Percentiles rank a stretch among this genome's conserved stretches.
Evolutionary conservation across 2,888 invertebrate genomes (phyloP).

Genomic region (Pammene aurita): DNA sequence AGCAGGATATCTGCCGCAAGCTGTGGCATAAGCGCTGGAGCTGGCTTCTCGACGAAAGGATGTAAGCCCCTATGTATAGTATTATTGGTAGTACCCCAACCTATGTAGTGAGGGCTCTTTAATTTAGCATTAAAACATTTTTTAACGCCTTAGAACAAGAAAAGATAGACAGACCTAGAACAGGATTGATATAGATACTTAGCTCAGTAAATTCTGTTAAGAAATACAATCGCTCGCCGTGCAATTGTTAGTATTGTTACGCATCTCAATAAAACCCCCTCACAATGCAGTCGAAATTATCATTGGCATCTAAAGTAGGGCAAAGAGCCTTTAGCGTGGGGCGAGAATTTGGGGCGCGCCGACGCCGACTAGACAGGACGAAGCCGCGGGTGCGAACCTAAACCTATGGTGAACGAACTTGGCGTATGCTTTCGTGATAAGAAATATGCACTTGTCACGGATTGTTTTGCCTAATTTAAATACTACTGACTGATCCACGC

Average conservation of each 20-base stretch:
- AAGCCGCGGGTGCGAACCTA: neutral
- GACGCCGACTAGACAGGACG: slow-evolving; percentile 2
- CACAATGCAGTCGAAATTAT: slow-evolving; percentile 27
- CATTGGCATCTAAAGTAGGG: slow-evolving; percentile 36
- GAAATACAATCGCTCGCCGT: neutral
- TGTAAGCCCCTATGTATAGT: slow-evolving; percentile 50
- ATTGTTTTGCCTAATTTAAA: too few relatives aligned
- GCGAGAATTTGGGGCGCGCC: slow-evolving; percentile 32
- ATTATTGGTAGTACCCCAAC: too few relatives aligned
- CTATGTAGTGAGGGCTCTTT: too few relatives aligned
- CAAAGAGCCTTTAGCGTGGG: slow-evolving; percentile 29
- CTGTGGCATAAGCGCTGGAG: slow-evolving; percentile 74
- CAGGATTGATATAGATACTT: neutral
- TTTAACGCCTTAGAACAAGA: too few relatives aligned
- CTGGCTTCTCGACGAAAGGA: slow-evolving; percentile 73
- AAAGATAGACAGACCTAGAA: neutral
- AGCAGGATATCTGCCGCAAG: slow-evolving; percentile 70
- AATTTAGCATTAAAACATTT: too few relatives aligned
- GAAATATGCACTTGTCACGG: too few relatives aligned
- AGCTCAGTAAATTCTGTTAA: neutral
- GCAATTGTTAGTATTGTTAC: slow-evolving; percentile 8
- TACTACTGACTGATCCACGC: too few relatives aligned
- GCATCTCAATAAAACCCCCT: slow-evolving; percentile 32
- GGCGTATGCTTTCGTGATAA: too few relatives aligned
- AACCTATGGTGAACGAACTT: neutral